Conservation (phyloP, 2,797 vertebrate genomes). For the Varecia variegata region DNA sequence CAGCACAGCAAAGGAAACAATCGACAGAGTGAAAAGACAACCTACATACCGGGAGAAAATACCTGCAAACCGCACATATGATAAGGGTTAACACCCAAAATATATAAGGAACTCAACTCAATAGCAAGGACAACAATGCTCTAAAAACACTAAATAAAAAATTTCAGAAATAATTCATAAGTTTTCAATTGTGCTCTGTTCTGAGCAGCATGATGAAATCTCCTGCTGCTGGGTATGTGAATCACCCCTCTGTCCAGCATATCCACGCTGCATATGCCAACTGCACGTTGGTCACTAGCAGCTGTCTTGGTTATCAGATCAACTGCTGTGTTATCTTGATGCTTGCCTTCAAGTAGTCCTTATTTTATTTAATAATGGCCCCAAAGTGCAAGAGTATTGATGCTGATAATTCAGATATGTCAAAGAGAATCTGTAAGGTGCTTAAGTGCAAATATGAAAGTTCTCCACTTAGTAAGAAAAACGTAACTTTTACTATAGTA, state of each 20-base stretch:
- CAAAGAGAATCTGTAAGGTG: background rate
- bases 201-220: background rate
- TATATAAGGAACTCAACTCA: background rate
- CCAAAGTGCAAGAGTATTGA: background rate
- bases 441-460: background rate
- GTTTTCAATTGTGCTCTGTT: background rate
- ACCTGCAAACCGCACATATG: background rate
- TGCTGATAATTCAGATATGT: background rate
- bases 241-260: background rate
- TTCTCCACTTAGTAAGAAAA: background rate
- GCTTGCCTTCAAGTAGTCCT: background rate
- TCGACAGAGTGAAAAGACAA: background rate
- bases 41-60: background rate
- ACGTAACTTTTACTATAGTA: background rate
- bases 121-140: background rate
- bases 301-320: background rate
- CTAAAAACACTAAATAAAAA: background rate
- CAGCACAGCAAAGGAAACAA: background rate
- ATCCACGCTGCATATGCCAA: background rate
- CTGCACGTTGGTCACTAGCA: background rate
- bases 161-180: background rate
- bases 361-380: background rate
- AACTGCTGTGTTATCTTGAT: background rate
- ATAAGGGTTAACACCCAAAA: background rate
- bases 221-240: background rate